Evolutionary conservation across 1,140 invertebrate genomes (phyloP).

Genomic region (Chelonus insularis): DNA sequence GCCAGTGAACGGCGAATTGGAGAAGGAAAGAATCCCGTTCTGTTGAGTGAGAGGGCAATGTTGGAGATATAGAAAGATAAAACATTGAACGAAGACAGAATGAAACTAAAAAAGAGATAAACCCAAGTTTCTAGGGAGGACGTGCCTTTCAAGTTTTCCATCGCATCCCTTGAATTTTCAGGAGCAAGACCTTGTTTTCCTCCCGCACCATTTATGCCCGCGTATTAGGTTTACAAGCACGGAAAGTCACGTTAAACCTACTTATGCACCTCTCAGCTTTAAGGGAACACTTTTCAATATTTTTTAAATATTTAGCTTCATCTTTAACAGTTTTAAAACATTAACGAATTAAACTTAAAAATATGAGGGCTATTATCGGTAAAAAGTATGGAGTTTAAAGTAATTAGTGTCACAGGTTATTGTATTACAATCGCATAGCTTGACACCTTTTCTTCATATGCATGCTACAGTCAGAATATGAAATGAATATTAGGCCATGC

Average conservation of each 20-base stretch:
- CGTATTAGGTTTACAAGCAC: not conserved
- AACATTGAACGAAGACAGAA: conserved; percentile 3
- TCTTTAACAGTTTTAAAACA: no score
- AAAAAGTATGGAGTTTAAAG: no score
- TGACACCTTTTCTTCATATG: not conserved
- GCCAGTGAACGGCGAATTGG: conserved; percentile 47
- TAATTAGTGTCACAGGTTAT: no score
- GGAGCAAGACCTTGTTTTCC: conserved; percentile 18
- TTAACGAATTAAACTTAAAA: no score
- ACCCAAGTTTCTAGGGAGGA: not conserved
- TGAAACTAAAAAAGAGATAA: not conserved
- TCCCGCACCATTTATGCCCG: not conserved
- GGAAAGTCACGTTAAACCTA: not conserved
- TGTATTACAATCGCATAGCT: not conserved
- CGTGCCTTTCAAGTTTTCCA: conserved; percentile 37
- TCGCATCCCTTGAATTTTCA: conserved; percentile 41
- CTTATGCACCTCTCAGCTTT: not conserved
- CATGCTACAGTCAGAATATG: not conserved
- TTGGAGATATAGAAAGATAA: conserved; percentile 9
- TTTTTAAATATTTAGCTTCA: no score
- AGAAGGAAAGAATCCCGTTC: conserved; percentile 57
- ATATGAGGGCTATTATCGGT: no score
- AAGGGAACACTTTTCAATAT: no score
- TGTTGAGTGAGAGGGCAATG: conserved; percentile 23
- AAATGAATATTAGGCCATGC: conserved; percentile 16